These are phyloP conservation scores for Scrobipalpa atriplicella DNA, from an alignment of 2,888 invertebrate genomes.

Conservation along the genomic window DNA sequence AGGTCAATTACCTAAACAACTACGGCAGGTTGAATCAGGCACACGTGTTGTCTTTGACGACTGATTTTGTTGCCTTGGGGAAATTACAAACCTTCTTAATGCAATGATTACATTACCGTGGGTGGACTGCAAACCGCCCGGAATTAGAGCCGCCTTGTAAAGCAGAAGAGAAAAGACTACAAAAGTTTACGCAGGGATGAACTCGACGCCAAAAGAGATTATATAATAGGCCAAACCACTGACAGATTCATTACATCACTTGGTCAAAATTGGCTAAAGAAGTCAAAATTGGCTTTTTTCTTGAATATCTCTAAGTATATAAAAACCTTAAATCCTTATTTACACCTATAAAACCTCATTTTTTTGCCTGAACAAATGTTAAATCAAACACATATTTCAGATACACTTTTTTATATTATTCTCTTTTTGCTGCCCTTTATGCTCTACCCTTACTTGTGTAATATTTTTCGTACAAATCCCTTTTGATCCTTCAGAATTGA, in stretches of 20 bases:
- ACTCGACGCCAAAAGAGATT: too few relatives aligned
- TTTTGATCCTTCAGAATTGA: too few relatives aligned
- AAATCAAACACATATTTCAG: neutral
- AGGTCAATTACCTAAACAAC: constrained; percentile 15
- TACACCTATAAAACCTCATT: neutral
- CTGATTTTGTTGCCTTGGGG: neutral
- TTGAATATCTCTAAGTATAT: too few relatives aligned
- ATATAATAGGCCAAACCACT: too few relatives aligned
- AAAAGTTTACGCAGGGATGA: too few relatives aligned
- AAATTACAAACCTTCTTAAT: neutral
- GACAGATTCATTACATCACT: too few relatives aligned
- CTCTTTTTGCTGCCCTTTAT: neutral
- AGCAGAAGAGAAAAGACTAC: too few relatives aligned
- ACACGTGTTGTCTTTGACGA: neutral
- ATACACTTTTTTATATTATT: neutral
- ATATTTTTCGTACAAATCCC: neutral
- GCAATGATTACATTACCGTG: neutral
- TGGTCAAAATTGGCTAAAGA: too few relatives aligned
- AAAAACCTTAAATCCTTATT: neutral
- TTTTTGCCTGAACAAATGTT: neutral
- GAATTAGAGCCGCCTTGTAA: too few relatives aligned
- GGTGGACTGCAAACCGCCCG: neutral
- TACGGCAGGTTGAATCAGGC: neutral
- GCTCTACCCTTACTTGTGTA: neutral
- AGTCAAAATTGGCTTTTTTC: too few relatives aligned